Conservation (phyloP, 2,113 vertebrate species). For the Ptychochromis oligacanthus region DNA sequence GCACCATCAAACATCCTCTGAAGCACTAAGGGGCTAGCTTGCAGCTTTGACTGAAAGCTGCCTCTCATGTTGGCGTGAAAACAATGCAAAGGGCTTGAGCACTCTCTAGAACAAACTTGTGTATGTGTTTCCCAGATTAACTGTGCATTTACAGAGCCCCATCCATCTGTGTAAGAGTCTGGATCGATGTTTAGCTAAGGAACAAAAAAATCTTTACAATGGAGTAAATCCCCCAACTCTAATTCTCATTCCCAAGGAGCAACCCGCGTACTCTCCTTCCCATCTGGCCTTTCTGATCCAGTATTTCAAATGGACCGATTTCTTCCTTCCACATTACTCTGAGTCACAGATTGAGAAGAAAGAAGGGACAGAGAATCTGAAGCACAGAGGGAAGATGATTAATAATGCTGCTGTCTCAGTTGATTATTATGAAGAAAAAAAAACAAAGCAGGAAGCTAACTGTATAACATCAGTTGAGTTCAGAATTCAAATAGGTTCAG, state of each 20-base stretch:
- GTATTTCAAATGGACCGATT: not conserved
- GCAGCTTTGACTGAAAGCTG: slow-evolving; percentile 29
- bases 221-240: slow-evolving; percentile 9
- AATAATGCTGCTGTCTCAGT: not conserved
- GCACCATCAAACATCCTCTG: slow-evolving; percentile 15
- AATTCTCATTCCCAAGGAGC: not conserved
- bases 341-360: not conserved
- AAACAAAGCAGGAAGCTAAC: not conserved
- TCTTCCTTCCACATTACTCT: not conserved
- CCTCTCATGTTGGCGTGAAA: slow-evolving; percentile 33
- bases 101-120: slow-evolving; percentile 19
- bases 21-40: not conserved
- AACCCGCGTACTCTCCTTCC: not conserved
- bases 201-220: slow-evolving; percentile 9
- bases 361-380: not conserved
- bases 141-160: slow-evolving; percentile 38
- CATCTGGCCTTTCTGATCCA: slow-evolving; percentile 10
- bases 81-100: slow-evolving; percentile 22
- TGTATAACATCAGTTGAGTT: not conserved
- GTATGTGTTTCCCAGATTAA: slow-evolving; percentile 40
- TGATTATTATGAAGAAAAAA: not conserved
- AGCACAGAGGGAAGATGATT: not conserved
- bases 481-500: not conserved
- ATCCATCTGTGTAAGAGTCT: slow-evolving; percentile 38
- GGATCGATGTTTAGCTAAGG: slow-evolving; percentile 8